Percentiles rank a stretch among this genome's conserved stretches.
Conservation (phyloP, 2,113 vertebrate genomes). For the Lota lota region DNA sequence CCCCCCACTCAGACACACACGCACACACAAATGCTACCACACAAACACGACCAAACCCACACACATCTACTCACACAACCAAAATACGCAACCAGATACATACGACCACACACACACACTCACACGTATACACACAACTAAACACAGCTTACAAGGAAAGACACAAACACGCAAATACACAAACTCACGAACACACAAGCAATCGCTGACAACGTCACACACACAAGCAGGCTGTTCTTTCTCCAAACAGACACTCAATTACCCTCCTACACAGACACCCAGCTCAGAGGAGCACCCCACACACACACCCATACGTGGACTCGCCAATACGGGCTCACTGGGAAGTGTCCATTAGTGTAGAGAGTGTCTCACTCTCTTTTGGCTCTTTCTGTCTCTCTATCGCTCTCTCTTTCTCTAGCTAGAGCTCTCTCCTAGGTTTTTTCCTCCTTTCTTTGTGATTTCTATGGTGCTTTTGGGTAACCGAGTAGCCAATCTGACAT, state of each 20-base stretch:
- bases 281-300: no score
- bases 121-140: no score
- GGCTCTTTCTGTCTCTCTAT: no score
- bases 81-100: neutral
- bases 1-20: neutral
- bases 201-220: neutral
- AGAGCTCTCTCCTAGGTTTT: no score
- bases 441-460: no score
- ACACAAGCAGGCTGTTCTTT: no score
- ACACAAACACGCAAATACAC: slow-evolving; percentile 18
- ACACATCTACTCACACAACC: slow-evolving; percentile 10
- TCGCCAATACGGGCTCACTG: no score
- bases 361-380: neutral
- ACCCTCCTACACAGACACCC: slow-evolving; percentile 1
- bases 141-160: neutral
- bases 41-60: neutral
- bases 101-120: no score
- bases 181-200: slow-evolving; percentile 12
- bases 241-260: slow-evolving; percentile 2
- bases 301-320: no score
- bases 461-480: no score
- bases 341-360: no score
- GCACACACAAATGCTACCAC: slow-evolving; percentile 13
- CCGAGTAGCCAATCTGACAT: no score
- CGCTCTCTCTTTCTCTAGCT: slow-evolving; percentile 55